Evolutionary conservation across 2,113 vertebrate species (phyloP), one percentile per base, ranked within the genome.

Genomic region (Delphinus delphis): DNA sequence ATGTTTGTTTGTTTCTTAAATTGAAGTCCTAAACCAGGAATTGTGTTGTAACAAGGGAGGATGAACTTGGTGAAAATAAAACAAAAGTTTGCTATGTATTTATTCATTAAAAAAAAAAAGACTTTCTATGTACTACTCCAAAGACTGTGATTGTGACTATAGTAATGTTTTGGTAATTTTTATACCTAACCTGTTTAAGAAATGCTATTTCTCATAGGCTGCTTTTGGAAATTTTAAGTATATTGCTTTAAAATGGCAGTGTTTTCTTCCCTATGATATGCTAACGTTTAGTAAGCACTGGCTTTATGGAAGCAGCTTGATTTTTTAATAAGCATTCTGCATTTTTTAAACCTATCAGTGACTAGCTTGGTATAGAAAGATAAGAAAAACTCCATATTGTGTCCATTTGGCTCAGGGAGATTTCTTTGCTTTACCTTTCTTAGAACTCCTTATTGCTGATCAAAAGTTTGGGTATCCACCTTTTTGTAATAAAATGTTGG

Each of bases 131-230:
- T 94, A 93, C 94, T 89, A 89, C 95, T 98, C 97, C 98, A 97
- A 98, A 98, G 98, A 97, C 96, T 18, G 9, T 77, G 62, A 31
- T 58, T 89, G 25, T 81, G 53, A 83, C 87, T 95, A 20, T 74
- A 93, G 84, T 97, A 97, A 82, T 50, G 77, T 38, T 90, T 90
- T 92, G 83, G 38, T 93, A n/a, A 97, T 95, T 97, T 97, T 93
- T 98, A 93, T 98, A 97, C 95, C 96, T 97, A 97, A 97, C 95
- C 97, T 97, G 97, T 98, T 97, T 97, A 97, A 97, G 96, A 97
- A 97, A 90, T 97, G 96, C 98, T 98, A 83, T 98, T 98, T 98
- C 98, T 98, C 92, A 20, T 79, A 94, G 90, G 82, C 70, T 96
- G 92, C 86, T 77, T 86, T 97, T 93, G 96, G 95, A 95, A 87